Evolutionary conservation across 2,113 vertebrate species (phyloP).

Genomic region (Onychorhynchus coronatus): DNA sequence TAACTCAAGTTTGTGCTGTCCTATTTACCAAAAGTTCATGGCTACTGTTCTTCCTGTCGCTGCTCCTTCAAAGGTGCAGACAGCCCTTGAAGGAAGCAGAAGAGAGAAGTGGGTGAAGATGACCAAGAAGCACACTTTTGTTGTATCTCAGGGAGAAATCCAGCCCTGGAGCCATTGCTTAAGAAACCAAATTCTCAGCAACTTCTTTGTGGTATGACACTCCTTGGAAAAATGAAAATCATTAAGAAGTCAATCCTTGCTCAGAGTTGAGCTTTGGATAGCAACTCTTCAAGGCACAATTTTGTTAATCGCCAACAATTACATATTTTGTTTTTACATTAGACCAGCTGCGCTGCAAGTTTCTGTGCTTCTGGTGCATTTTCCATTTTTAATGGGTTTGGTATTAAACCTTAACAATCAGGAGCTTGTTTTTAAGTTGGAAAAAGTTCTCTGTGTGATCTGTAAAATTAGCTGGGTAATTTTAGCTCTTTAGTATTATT

Average conservation of each 20-base stretch:
- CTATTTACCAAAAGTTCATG: not conserved
- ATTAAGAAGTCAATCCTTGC: constrained; percentile 16
- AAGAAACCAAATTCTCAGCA: not conserved
- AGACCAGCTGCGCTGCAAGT: constrained; percentile 62
- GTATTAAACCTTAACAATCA: constrained; percentile 63
- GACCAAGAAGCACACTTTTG: not conserved
- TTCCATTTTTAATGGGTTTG: constrained; percentile 49
- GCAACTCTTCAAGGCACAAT: constrained; percentile 52
- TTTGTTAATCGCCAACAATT: constrained; percentile 60
- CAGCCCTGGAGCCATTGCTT: not conserved
- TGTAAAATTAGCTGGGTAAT: constrained; percentile 46
- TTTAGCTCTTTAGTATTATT: constrained; percentile 64
- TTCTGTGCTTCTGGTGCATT: constrained; percentile 24
- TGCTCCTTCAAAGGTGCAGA: not conserved
- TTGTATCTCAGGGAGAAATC: not conserved
- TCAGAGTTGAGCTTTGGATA: constrained; percentile 11
- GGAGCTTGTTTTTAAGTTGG: constrained; percentile 60
- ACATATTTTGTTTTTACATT: constrained; percentile 54
- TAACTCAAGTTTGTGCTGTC: not conserved
- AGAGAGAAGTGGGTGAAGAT: not conserved
- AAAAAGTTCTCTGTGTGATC: constrained; percentile 45
- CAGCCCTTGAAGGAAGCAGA: not conserved
- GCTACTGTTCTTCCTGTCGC: not conserved
- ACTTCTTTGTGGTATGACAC: not conserved
- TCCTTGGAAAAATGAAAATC: constrained; percentile 23